These are phyloP conservation scores for Regulus satrapa DNA, from an alignment of 2,113 vertebrate species.

Conservation along the genomic window DNA sequence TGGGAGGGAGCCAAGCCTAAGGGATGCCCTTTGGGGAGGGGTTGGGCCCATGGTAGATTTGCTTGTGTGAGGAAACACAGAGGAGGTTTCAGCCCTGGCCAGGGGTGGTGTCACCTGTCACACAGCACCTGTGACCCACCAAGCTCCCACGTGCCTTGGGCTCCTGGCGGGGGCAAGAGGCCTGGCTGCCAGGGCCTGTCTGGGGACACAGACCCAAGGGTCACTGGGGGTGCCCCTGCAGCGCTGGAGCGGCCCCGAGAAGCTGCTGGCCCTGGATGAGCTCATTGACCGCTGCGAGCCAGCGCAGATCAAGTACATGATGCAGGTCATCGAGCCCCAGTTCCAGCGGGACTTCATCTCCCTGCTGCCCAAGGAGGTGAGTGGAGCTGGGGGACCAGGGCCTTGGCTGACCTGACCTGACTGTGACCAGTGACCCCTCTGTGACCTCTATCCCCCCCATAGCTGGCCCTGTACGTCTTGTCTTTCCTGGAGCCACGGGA, in stretches of 20 bases:
- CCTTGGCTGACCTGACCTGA: neutral
- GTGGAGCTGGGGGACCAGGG: neutral
- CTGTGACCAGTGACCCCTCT: fast-evolving
- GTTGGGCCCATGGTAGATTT: neutral
- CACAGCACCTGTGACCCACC: neutral
- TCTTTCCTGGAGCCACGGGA: conserved; percentile 59
- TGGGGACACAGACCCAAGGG: neutral
- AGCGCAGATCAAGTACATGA: conserved; percentile 70
- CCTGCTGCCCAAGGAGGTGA: conserved; percentile 69
- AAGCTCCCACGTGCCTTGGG: neutral
- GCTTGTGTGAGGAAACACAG: neutral
- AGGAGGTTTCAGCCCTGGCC: neutral
- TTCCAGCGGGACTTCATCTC: conserved; percentile 73
- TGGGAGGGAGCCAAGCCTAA: neutral
- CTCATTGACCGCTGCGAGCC: conserved; percentile 68
- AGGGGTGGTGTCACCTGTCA: neutral
- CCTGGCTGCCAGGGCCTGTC: neutral
- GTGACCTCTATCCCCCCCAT: fast-evolving
- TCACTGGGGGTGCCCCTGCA: neutral
- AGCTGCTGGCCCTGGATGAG: conserved; percentile 68
- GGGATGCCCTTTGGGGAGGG: too few relatives aligned
- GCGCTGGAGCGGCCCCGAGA: conserved; percentile 62
- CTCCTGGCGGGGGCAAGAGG: neutral
- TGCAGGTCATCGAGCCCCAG: conserved; percentile 72
- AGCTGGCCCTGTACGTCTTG: conserved; percentile 52